Base-by-base conservation (phyloP, 2,888 invertebrate species). In the Gymnocheta viridis region DNA sequence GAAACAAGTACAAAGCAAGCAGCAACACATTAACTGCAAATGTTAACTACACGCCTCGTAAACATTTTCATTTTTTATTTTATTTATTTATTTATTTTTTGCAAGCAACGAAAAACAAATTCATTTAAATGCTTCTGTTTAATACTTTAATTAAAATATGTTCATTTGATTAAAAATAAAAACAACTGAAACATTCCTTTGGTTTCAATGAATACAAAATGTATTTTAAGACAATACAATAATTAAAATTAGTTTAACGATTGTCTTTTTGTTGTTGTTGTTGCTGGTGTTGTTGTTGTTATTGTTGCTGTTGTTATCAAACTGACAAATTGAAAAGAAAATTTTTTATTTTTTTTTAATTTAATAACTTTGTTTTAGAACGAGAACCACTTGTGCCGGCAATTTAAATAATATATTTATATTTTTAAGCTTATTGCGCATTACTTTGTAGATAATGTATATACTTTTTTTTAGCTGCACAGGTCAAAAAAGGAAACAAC, bases 21-120 rank as follows among this genome's bases (percentile, higher is more conserved):
- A 49, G 0, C 54, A 64, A 41, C 27, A 51, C 67, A 51, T 73
- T 54, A 81, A 27, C 32, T 17, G 54, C 74, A 81, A 81, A 81
- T 74, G 60, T 74, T 47, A 67, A 74, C 49, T 69, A 35, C 69
- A 81, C 74, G 74, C 73, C 81, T 81, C 67, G n/a, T 74, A 69
- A 74, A 54, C 14, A 32, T 66, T 47, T 69, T 49, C 9, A 51
- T 62, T 14, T 51, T 32, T 10, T n/a, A n/a, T n/a, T n/a, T n/a
- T n/a, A n/a, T n/a, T n/a, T n/a, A n/a, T n/a, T n/a, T n/a, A n/a
- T n/a, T n/a, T n/a, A n/a, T n/a, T n/a, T n/a, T n/a, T n/a, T n/a
- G 10, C 10, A 32, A 32, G n/a, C 24, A 54, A 62, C 51, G 29
- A 44, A 47, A 73, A 67, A 56, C 44, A 58, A 35, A 67, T 58